Evolutionary conservation across 2,113 vertebrate species (phyloP).

Genomic region (Hipposideros armiger): DNA sequence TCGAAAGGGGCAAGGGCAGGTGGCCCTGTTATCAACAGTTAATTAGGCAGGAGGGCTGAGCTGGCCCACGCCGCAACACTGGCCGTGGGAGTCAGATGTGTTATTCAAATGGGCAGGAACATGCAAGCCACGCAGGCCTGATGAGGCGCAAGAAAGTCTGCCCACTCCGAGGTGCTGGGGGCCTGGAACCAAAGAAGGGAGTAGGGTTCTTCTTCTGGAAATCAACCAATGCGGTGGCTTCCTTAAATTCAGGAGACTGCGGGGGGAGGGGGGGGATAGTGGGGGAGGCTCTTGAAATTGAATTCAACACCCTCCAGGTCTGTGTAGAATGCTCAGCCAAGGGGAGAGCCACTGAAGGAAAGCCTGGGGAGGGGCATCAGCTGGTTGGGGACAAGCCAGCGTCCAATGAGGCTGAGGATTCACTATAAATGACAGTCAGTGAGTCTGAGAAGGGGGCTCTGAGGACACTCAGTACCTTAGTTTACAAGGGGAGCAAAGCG

Average conservation of each 20-base stretch:
- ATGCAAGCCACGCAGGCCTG: conserved; percentile 84
- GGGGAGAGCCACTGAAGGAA: conserved; percentile 60
- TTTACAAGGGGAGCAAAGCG: not conserved
- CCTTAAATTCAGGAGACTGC: conserved; percentile 34
- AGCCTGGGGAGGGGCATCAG: conserved; percentile 64
- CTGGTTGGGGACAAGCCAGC: conserved; percentile 76
- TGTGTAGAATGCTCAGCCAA: conserved; percentile 64
- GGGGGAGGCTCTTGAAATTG: conserved; percentile 14
- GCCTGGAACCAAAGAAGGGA: conserved; percentile 22
- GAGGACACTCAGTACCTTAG: not conserved
- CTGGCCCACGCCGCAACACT: conserved; percentile 83
- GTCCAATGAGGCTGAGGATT: conserved; percentile 68
- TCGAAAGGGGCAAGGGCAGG: conserved; percentile 89
- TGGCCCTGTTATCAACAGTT: conserved; percentile 91
- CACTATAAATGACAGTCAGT: conserved; percentile 7
- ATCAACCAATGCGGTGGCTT: not conserved
- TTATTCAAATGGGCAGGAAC: conserved; percentile 88
- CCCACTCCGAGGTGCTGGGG: conserved; percentile 77
- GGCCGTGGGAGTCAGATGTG: conserved; percentile 90
- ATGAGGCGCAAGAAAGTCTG: conserved; percentile 76
- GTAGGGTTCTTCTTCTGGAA: conserved; percentile 27
- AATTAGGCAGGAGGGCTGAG: conserved; percentile 91
- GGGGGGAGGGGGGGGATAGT: not conserved
- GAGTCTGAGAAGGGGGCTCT: conserved; percentile 40
- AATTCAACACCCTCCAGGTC: conserved; percentile 43